Conservation (phyloP, 1,140 invertebrate genomes). For the Drosophila ogumai region DNA sequence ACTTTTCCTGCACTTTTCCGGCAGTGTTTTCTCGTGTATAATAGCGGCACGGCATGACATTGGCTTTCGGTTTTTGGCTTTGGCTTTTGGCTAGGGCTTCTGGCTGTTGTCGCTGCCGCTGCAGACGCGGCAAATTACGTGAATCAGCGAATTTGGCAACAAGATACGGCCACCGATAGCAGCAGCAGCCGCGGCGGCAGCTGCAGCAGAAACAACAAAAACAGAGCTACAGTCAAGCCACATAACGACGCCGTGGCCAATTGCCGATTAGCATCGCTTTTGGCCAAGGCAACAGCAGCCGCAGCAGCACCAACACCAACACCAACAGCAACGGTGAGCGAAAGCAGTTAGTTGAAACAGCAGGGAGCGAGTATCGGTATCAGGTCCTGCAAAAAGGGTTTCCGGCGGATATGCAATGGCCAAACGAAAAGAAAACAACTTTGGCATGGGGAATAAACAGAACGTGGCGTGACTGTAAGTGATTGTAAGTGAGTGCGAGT, state of each 20-base stretch:
- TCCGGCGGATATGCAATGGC: conserved; percentile 33
- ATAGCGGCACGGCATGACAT: conserved; percentile 29
- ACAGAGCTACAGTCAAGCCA: conserved; percentile 29
- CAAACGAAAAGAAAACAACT: conserved; percentile 20
- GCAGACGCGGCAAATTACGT: conserved; percentile 51
- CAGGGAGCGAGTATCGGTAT: conserved; percentile 8
- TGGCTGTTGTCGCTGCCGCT: conserved; percentile 43
- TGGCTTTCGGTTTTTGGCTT: conserved; percentile 26
- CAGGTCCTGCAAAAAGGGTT: conserved; percentile 11
- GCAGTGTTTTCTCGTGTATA: conserved; percentile 31
- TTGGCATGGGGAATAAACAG: conserved; percentile 16
- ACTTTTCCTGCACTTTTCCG: conserved; percentile 14
- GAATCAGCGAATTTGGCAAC: conserved; percentile 69
- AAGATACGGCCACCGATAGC: conserved; percentile 57
- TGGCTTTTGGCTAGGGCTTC: conserved; percentile 22
- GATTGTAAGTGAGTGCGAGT: conserved; percentile 54
- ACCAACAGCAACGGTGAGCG: conserved; percentile 16
- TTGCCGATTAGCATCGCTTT: conserved; percentile 73
- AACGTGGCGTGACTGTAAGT: conserved; percentile 47
- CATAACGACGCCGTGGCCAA: conserved; percentile 69
- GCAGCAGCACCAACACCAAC: neutral
- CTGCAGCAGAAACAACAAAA: conserved; percentile 32
- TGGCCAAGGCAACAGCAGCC: conserved; percentile 19
- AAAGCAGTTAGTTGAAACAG: conserved; percentile 25
- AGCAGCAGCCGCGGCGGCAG: conserved; percentile 20